phyloP scores from a whole-genome alignment of 1,140 invertebrate species.

The Drosophila kikkawai region DNA sequence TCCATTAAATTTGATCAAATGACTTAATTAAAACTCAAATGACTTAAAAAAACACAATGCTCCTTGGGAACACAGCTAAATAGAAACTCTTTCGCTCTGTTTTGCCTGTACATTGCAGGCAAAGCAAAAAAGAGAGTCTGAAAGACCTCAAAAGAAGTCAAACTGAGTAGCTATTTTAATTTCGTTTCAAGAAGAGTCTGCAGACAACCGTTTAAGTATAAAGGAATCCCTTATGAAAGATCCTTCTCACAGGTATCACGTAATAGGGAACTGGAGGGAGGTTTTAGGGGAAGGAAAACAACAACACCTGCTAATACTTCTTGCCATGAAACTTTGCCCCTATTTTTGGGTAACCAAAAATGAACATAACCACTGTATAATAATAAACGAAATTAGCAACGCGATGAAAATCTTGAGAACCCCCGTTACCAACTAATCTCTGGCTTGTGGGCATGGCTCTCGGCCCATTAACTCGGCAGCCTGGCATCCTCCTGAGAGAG shows the following conservation, averaged over 20 bases:
- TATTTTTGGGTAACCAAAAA: neutral
- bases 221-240: no score
- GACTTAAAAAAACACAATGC: no score
- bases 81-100: no score
- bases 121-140: no score
- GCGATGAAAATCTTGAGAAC: constrained; percentile 11
- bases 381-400: constrained; percentile 26
- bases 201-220: neutral
- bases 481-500: neutral
- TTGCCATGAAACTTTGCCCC: neutral
- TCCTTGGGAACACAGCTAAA: no score
- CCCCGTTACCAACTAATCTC: neutral
- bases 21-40: no score
- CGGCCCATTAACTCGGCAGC: constrained; percentile 6
- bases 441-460: constrained; percentile 15
- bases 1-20: neutral
- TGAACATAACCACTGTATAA: constrained; percentile 6
- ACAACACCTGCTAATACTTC: neutral
- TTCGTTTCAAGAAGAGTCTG: no score
- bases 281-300: neutral
- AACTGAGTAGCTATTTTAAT: no score
- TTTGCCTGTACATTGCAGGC: no score
- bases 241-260: neutral
- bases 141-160: no score
- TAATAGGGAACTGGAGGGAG: rapidly evolving